These are phyloP conservation scores for Liopterus haemorrhoidalis DNA, from an alignment of 2,888 invertebrate species.

Conservation along the genomic window DNA sequence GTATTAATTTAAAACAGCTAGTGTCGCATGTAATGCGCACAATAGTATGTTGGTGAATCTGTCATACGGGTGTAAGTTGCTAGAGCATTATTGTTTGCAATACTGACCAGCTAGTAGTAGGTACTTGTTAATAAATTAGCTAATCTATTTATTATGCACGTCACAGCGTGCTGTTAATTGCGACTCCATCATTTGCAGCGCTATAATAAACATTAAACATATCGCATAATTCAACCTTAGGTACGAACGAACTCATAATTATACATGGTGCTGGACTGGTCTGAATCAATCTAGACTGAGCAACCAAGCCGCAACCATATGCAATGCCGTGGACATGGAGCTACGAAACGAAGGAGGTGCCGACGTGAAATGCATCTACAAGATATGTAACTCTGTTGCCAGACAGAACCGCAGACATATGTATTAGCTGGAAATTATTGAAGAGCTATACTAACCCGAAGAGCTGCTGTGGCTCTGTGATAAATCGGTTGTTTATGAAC, in stretches of 20 bases:
- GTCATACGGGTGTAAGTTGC: slow-evolving; percentile 3
- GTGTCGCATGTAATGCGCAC: background rate
- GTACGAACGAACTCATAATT: slow-evolving; percentile 17
- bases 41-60: background rate
- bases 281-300: slow-evolving; percentile 22
- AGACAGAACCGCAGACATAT: no score
- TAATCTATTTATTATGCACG: slow-evolving; percentile 44
- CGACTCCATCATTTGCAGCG: slow-evolving; percentile 44
- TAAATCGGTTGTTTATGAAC: no score
- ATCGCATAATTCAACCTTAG: slow-evolving; percentile 45
- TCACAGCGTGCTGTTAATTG: slow-evolving; percentile 44
- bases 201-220: slow-evolving; percentile 47
- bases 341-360: no score
- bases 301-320: no score
- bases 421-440: no score
- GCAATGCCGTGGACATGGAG: no score
- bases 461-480: no score
- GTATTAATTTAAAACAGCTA: background rate
- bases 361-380: no score
- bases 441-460: no score
- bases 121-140: slow-evolving; percentile 37
- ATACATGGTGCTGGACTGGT: slow-evolving; percentile 20
- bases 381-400: no score
- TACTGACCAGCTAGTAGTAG: slow-evolving; percentile 21
- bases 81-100: slow-evolving; percentile 8